Evolutionary conservation across 2,888 invertebrate genomes (phyloP).

Genomic region (Eumacrocentrus americanus): DNA sequence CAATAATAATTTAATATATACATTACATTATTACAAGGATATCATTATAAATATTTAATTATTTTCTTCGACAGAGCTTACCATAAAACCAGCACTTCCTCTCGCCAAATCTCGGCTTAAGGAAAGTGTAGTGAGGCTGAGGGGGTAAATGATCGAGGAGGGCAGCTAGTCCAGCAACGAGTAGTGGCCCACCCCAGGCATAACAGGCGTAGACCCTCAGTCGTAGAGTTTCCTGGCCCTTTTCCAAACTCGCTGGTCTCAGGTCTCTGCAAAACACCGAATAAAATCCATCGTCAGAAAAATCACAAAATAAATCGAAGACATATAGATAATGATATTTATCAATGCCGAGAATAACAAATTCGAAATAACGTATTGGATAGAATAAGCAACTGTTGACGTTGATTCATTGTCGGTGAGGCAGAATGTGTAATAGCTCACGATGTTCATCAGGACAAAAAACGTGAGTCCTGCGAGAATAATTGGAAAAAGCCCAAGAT

Average conservation of each 20-base stretch:
- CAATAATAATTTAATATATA: background rate
- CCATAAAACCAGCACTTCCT: conserved; percentile 85
- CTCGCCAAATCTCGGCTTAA: conserved; percentile 81
- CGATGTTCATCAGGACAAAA: no score
- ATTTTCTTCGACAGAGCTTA: conserved; percentile 55
- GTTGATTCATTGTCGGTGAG: no score
- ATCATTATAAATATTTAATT: background rate
- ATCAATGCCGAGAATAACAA: no score
- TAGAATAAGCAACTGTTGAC: no score
- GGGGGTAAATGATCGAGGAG: conserved; percentile 74
- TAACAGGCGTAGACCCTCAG: conserved; percentile 81
- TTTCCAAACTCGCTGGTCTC: conserved; percentile 83
- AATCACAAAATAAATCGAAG: conserved; percentile 28
- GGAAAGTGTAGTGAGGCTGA: conserved; percentile 65
- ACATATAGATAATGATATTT: no score
- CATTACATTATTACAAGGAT: no score
- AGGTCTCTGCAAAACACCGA: conserved; percentile 77
- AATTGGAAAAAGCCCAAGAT: no score
- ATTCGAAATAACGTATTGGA: no score
- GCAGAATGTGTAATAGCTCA: no score
- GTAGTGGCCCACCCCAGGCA: conserved; percentile 84
- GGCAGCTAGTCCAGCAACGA: conserved; percentile 77
- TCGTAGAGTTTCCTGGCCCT: conserved; percentile 81
- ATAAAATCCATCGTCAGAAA: no score
- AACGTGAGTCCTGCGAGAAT: no score